Evolutionary conservation across 2,888 invertebrate genomes (phyloP).

Genomic region (Amaurobius ferox): DNA sequence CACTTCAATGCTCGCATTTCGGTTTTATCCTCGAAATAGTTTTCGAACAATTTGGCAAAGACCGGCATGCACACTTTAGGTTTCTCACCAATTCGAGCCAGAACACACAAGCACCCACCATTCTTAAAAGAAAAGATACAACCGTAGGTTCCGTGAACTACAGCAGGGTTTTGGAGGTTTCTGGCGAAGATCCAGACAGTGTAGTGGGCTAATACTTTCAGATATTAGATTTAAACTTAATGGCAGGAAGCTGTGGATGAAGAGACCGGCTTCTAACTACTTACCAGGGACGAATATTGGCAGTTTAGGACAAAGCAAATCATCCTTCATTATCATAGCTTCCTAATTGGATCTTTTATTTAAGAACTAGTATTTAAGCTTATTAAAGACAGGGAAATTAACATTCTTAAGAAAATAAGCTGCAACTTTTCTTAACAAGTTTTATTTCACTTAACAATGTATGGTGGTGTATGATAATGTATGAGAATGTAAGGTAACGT

Average conservation of each 20-base stretch:
- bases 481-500: too few relatives aligned
- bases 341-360: too few relatives aligned
- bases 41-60: constrained; percentile 7
- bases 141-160: not conserved
- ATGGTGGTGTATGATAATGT: too few relatives aligned
- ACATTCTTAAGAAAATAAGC: too few relatives aligned
- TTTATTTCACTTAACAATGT: too few relatives aligned
- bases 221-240: not conserved
- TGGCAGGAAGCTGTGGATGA: not conserved
- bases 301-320: too few relatives aligned
- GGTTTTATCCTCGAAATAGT: not conserved
- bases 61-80: not conserved
- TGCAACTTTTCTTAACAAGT: too few relatives aligned
- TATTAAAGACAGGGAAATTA: too few relatives aligned
- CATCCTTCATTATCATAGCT: too few relatives aligned
- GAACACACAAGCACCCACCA: not conserved
- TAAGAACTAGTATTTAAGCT: too few relatives aligned
- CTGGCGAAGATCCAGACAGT: not conserved
- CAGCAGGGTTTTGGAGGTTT: not conserved
- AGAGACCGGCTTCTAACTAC: not conserved
- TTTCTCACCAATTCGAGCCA: not conserved
- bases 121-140: not conserved
- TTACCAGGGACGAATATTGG: too few relatives aligned
- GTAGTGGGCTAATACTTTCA: not conserved
- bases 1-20: constrained; percentile 1